Evolutionary conservation across 2,113 vertebrate species (phyloP), one percentile per base, ranked within the genome.

Genomic region (Cephalopterus ornatus): DNA sequence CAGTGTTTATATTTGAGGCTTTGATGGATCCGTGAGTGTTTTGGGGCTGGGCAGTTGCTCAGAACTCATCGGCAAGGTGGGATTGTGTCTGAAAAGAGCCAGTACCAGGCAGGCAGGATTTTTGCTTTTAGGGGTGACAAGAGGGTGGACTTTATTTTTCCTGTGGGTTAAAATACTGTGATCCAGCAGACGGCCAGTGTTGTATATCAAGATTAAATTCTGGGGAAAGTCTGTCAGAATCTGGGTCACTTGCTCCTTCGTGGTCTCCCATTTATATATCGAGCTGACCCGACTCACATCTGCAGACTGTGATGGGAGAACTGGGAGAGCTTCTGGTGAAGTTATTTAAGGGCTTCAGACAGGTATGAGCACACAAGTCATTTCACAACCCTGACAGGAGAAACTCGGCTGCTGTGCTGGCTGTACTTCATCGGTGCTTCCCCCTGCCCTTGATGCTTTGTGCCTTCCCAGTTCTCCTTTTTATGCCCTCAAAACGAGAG

Each of bases 101-200:
- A 1, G 55, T 0, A 14, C 52, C 33, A 50, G 56, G 39, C 59
- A 27, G n/a, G 46, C 5, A 22, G 53, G 39, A 28, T 9, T 52
- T 77, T 77, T 33, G 49, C 13, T 84, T 58, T 55, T 3, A 8
- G 53, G 27, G 73, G 33, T 5, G 8, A 1, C 1, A 4, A 33
- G 83, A 58, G 18, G 13, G 39, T 21, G 56, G 18, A 6, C 12
- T 11, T 22, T 5, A 5, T 8, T 7, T 79, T 30, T 49, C 5
- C 0, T 0, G 28, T 23, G 55, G 56, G 46, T 49, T n/a, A 20
- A 66, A 47, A 15, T 9, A 0, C 0, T 0, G 12, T 4, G 61
- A 26, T 32, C 12, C 68, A n/a, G 39, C 0, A 1, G 9, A 8
- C 0, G 8, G 52, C 39, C 13, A 55, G 32, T 15, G 62, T 0